Base-by-base conservation (phyloP, 2,113 vertebrate genomes). In the Oryzias melastigma region DNA sequence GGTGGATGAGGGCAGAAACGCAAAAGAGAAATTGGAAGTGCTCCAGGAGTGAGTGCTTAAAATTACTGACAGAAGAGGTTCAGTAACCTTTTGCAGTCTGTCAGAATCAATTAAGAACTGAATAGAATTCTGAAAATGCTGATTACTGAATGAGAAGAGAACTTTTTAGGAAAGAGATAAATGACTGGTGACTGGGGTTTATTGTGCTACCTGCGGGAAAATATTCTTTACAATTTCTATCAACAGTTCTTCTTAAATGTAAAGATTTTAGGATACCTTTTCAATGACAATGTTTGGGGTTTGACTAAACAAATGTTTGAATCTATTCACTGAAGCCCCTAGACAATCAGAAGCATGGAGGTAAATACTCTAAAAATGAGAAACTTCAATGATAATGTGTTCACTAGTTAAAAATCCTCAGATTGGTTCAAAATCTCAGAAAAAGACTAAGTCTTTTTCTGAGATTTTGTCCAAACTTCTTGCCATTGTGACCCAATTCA, bases 41-140 rank as follows among this genome's bases (percentile, higher is more conserved):
- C 73, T 87, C 76, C 66, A 83, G 82, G 73, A 88, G 77, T 76
- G 83, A 78, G 77, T 78, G 80, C 82, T 87, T 83, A 79, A 87
- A 88, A 89, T 85, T 84, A 85, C 88, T 84, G 84, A 86, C 75
- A 85, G 83, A 85, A 81, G 84, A 87, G 81, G 80, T 88, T 90
- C 78, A 78, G 71, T 80, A 84, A 91, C 87, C 85, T 88, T 84
- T 87, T 68, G 67, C 77, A 83, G 79, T 73, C 74, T 86, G 83
- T 81, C 88, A 85, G 81, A 83, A 80, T 88, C 80, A 88, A 86
- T 86, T 87, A 90, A 58, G 59, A 73, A 75, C 52, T 82, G 71
- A 85, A 84, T 86, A 42, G 54, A 73, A 81, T 71, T 88, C 69
- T 81, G 73, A 85, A 85, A 78, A 80, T 84, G 78, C 80, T 69